Percentiles rank a stretch among this genome's conserved stretches.
These are phyloP conservation scores for Pollenia angustigena DNA, from an alignment of 2,888 invertebrate genomes.

Conservation along the genomic window DNA sequence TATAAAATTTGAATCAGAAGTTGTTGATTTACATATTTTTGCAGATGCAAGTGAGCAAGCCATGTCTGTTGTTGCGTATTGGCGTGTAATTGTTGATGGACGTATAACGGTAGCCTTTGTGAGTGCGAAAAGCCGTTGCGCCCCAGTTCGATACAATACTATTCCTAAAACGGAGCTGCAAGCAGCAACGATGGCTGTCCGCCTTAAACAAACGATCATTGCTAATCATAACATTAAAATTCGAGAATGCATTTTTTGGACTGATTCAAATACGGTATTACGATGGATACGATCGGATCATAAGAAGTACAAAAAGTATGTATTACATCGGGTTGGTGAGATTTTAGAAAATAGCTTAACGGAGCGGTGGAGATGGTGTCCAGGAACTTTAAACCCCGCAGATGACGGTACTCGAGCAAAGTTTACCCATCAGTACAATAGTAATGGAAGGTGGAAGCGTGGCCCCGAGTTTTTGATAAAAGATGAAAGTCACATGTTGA, in stretches of 20 bases:
- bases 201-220: not conserved
- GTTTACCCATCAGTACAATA: slow-evolving; percentile 9
- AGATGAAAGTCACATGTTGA: not conserved
- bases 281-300: slow-evolving; percentile 40
- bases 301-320: slow-evolving; percentile 35
- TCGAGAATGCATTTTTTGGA: slow-evolving; percentile 36
- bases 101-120: slow-evolving; percentile 18
- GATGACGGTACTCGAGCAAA: slow-evolving; percentile 41
- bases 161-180: slow-evolving; percentile 37
- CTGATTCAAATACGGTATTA: slow-evolving; percentile 31
- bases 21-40: no score
- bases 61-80: slow-evolving; percentile 38
- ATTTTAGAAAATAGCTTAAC: slow-evolving; percentile 28
- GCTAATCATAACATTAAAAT: not conserved
- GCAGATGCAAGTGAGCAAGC: slow-evolving; percentile 26
- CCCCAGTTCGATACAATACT: slow-evolving; percentile 24
- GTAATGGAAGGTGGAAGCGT: slow-evolving; percentile 33
- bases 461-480: slow-evolving; percentile 40
- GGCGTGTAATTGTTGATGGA: not conserved
- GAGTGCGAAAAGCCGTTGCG: slow-evolving; percentile 12
- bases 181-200: slow-evolving; percentile 2
- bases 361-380: slow-evolving; percentile 38
- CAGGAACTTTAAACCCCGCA: slow-evolving; percentile 27
- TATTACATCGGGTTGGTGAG: slow-evolving; percentile 42
- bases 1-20: no score